Conservation (phyloP, 2,888 invertebrate genomes). For the Noctua janthe region DNA sequence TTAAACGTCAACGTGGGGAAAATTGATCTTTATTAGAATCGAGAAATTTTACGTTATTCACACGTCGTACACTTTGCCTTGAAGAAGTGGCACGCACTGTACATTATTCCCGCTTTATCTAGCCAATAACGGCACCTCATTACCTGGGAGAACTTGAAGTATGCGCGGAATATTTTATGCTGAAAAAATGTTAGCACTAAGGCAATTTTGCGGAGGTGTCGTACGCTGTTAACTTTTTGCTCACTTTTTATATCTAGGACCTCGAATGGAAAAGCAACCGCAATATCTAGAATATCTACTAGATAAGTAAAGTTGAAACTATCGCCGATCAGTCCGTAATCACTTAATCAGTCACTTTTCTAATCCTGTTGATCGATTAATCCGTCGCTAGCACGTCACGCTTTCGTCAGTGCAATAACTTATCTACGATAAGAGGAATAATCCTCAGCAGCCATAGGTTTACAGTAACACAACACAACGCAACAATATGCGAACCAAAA, state of each 20-base stretch:
- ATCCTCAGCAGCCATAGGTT: background rate
- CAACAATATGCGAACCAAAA: background rate
- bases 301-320: background rate
- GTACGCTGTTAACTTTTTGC: background rate
- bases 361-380: constrained; percentile 24
- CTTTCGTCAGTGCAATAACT: constrained; percentile 19
- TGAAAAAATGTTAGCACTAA: constrained; percentile 22
- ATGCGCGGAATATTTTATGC: constrained; percentile 50
- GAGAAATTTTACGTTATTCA: constrained; percentile 56
- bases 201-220: background rate
- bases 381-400: constrained; percentile 33
- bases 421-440: constrained; percentile 2
- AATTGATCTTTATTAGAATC: constrained; percentile 73
- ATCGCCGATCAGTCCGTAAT: constrained; percentile 7
- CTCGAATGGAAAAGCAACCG: background rate
- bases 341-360: constrained; percentile 18
- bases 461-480: background rate
- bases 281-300: background rate
- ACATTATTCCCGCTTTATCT: constrained; percentile 66
- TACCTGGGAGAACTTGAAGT: constrained; percentile 44
- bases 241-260: constrained; percentile 16
- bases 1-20: constrained; percentile 51
- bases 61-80: constrained; percentile 32
- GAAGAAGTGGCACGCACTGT: constrained; percentile 57
- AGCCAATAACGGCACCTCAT: constrained; percentile 57